These are phyloP conservation scores for Timema podura DNA, from an alignment of 2,888 invertebrate species.

Conservation along the genomic window DNA sequence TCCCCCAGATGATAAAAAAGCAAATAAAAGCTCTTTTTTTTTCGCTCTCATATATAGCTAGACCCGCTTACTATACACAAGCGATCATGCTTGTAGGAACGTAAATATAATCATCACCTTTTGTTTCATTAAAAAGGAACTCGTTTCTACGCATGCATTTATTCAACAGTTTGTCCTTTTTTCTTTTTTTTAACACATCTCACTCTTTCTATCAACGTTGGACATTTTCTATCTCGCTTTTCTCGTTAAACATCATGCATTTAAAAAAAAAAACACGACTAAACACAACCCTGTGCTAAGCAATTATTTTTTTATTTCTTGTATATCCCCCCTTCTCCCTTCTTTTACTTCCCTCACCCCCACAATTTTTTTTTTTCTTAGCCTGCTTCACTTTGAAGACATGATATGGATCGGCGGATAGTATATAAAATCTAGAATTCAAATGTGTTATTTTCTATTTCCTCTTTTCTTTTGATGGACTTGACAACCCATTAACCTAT, in stretches of 20 bases:
- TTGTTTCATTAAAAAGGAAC: constrained; percentile 18
- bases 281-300: too few species aligned
- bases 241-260: not conserved
- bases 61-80: too few species aligned
- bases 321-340: not conserved
- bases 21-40: constrained; percentile 19
- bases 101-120: constrained; percentile 21
- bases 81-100: constrained; percentile 14
- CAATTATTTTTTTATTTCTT: constrained; percentile 1
- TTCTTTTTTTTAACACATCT: too few species aligned
- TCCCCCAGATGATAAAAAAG: constrained; percentile 16
- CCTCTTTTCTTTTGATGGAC: constrained; percentile 10
- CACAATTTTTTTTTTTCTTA: not conserved
- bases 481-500: constrained; percentile 16
- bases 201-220: too few species aligned
- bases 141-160: constrained; percentile 22
- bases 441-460: constrained; percentile 5
- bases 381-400: constrained; percentile 6
- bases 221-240: too few species aligned
- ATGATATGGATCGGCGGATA: not conserved
- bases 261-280: too few species aligned
- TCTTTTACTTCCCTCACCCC: not conserved
- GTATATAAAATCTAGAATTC: constrained; percentile 1
- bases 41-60: not conserved
- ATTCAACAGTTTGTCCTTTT: constrained; percentile 10